Percentiles rank a stretch among this genome's conserved stretches.
Evolutionary conservation across 2,888 invertebrate genomes (phyloP).

Genomic region (Andrena chrysosceles): DNA sequence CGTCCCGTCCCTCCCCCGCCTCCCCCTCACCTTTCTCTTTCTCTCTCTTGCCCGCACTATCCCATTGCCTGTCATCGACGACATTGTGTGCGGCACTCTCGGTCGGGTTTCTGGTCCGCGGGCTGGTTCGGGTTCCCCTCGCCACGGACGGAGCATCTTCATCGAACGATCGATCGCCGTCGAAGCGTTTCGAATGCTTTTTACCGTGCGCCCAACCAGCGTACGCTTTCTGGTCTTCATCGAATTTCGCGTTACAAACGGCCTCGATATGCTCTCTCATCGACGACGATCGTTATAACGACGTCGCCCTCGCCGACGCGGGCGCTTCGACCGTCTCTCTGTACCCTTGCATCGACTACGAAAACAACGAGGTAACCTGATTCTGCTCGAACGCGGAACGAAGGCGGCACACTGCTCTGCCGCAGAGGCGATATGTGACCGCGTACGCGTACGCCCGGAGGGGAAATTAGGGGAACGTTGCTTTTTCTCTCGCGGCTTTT

Average conservation of each 20-base stretch:
- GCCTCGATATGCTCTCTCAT: constrained; percentile 60
- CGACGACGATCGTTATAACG: constrained; percentile 65
- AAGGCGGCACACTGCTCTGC: constrained; percentile 14
- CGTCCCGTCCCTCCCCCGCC: too few species aligned
- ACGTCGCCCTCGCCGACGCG: constrained; percentile 65
- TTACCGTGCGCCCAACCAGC: neutral
- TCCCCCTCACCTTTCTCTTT: neutral
- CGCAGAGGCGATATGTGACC: neutral
- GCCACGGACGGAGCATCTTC: constrained; percentile 20
- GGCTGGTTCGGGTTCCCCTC: neutral
- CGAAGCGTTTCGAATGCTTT: constrained; percentile 29
- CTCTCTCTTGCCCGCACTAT: neutral
- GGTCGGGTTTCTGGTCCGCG: constrained; percentile 1
- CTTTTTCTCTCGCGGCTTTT: neutral
- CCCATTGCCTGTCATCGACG: constrained; percentile 45
- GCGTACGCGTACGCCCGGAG: neutral
- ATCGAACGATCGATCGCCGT: constrained; percentile 45
- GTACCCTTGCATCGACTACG: constrained; percentile 40
- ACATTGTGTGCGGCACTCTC: constrained; percentile 35
- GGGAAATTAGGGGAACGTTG: constrained; percentile 42
- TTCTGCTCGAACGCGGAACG: constrained; percentile 39
- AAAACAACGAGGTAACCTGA: constrained; percentile 62
- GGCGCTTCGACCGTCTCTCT: constrained; percentile 51
- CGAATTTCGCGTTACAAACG: constrained; percentile 33
- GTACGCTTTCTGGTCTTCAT: neutral